Evolutionary conservation across 2,113 vertebrate genomes (phyloP).

Genomic region (Tricholaema leucomelas): DNA sequence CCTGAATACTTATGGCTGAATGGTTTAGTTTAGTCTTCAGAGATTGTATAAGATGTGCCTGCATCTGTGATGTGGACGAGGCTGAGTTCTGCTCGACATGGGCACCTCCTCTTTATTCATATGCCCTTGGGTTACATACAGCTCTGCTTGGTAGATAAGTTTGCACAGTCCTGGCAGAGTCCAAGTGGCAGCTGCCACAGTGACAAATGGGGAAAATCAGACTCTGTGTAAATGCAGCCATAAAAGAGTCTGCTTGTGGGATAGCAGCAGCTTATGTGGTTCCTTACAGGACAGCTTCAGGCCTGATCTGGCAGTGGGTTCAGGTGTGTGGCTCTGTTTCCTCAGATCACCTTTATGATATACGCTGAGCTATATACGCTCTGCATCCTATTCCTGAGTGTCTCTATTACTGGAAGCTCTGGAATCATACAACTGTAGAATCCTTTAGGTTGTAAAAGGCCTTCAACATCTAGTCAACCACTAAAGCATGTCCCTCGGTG

Average conservation of each 20-base stretch:
- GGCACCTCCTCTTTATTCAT: not conserved
- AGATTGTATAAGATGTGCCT: not conserved
- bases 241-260: not conserved
- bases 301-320: not conserved
- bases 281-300: not conserved
- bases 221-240: not conserved
- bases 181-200: not conserved
- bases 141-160: not conserved
- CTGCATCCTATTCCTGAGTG: not conserved
- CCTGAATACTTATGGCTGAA: not conserved
- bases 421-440: not conserved
- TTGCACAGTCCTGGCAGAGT: not conserved
- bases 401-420: not conserved
- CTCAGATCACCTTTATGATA: not conserved
- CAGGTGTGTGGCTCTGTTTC: not conserved
- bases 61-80: not conserved
- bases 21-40: constrained; percentile 3
- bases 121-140: not conserved
- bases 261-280: not conserved
- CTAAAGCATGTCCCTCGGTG: not conserved
- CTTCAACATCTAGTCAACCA: not conserved
- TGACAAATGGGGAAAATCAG: not conserved
- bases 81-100: not conserved
- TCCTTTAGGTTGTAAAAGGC: not conserved
- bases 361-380: not conserved